Evolutionary conservation across 2,113 vertebrate genomes (phyloP), one percentile per base, ranked within the genome.

Genomic region (Lophochroa leadbeateri): DNA sequence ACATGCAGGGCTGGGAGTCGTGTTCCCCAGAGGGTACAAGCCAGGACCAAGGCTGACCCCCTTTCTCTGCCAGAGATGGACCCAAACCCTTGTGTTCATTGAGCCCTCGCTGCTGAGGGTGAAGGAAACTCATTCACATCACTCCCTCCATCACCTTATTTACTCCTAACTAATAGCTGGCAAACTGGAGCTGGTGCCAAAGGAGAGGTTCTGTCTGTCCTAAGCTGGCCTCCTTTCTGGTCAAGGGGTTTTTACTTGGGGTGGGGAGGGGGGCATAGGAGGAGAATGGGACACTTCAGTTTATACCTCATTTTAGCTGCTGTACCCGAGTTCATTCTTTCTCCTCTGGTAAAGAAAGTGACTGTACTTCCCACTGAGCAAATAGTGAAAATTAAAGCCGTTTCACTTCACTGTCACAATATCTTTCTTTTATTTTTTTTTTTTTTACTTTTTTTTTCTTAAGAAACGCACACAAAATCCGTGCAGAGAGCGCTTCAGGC

Each of bases 381-480:
- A 96, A 84, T 83, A 85, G 87, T 94, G 92, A 85, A 78, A 97
- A 94, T 94, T 96, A 97, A 97, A 97, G 96, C 84, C 7, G 72
- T 92, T 89, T 95, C 91, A 97, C 94, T 96, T 97, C 96, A 96
- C 80, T 67, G 91, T 97, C 97, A 98, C 97, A 97, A 90, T 97
- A 97, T 92, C 97, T 98, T 97, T 96, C 75, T 94, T 96, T 97
- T 85, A 79, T 37, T 86, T 92, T 92, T 94, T 92, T 92, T 94
- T 74, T 7, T 82, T 78, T 67, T 58, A 44, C 43, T 60, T 81
- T 86, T 23, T 69, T 90, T 97, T 98, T 98, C 95, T 93, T 96
- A 98, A 98, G 98, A 98, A 98, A 98, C 7, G 67, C 97, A 97
- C 98, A 97, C 95, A 96, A 95, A 98, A 98, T 90, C 57, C 67